Conservation (phyloP, 2,888 invertebrate species). For the Eremobia ochroleuca region DNA sequence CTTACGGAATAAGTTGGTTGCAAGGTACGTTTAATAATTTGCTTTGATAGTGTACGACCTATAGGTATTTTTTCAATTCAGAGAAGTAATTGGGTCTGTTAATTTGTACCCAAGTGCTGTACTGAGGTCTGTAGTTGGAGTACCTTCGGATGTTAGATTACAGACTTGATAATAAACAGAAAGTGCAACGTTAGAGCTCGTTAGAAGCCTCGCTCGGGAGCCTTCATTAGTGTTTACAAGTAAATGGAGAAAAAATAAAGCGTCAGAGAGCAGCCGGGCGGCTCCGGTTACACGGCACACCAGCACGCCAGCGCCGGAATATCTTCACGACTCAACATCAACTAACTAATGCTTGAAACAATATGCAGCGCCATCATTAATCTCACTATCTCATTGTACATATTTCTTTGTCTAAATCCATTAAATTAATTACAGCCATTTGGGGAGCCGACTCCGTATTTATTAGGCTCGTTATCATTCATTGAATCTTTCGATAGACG, state of each 20-base stretch:
- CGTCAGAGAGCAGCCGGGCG: constrained; percentile 67
- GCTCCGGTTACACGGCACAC: constrained; percentile 61
- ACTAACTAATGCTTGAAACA: constrained; percentile 83
- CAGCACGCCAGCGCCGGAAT: constrained; percentile 37
- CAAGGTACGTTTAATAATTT: background rate
- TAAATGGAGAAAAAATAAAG: constrained; percentile 81
- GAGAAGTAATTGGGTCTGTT: constrained; percentile 40
- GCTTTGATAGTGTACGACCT: constrained; percentile 8
- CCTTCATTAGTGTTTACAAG: constrained; percentile 86
- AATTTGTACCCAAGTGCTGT: constrained; percentile 47
- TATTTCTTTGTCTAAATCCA: constrained; percentile 91
- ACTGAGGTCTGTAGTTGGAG: constrained; percentile 45
- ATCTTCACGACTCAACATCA: constrained; percentile 41
- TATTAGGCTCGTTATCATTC: constrained; percentile 91
- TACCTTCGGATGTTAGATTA: constrained; percentile 76
- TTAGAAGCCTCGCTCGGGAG: constrained; percentile 78
- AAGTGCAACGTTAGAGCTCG: constrained; percentile 83
- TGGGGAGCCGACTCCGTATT: constrained; percentile 89
- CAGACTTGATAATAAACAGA: constrained; percentile 83
- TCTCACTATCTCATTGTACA: constrained; percentile 90
- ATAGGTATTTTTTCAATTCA: constrained; percentile 8
- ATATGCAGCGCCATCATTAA: constrained; percentile 82
- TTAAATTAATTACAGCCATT: constrained; percentile 90
- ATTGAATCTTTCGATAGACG: constrained; percentile 89
- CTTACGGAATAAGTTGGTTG: constrained; percentile 5